phyloP scores from a whole-genome alignment of 2,888 invertebrate genomes.

The Helicoverpa assulta region DNA sequence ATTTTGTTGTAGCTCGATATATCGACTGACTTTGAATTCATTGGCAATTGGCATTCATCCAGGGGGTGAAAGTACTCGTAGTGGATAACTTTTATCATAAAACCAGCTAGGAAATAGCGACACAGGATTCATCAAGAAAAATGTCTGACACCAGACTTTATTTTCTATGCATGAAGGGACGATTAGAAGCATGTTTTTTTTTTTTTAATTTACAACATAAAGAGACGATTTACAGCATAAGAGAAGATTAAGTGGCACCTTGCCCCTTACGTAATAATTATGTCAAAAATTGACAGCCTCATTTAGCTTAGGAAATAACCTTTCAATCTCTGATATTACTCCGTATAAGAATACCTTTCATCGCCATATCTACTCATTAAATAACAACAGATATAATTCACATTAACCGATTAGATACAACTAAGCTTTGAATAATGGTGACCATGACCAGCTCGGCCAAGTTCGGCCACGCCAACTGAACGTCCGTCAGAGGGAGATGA shows the following conservation, averaged over 20 bases:
- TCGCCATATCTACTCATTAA: background rate
- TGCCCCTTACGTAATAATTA: too few relatives aligned
- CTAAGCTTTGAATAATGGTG: slow-evolving; percentile 33
- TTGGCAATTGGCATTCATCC: background rate
- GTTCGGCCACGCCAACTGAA: background rate
- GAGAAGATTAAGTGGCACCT: too few relatives aligned
- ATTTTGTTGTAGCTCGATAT: background rate
- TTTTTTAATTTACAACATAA: too few relatives aligned
- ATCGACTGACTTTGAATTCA: background rate
- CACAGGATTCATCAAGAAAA: background rate
- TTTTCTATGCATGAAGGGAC: too few relatives aligned
- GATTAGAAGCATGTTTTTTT: too few relatives aligned
- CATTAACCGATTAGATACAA: slow-evolving; percentile 1
- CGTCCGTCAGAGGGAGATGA: slow-evolving; percentile 26
- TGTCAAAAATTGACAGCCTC: too few relatives aligned
- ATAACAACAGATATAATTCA: background rate
- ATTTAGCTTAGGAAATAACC: too few relatives aligned
- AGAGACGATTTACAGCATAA: too few relatives aligned
- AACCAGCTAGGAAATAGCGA: background rate
- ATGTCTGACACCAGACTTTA: background rate
- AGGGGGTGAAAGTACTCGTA: slow-evolving; percentile 1
- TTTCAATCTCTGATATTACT: background rate
- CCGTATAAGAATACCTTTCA: too few relatives aligned
- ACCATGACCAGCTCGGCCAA: slow-evolving; percentile 27
- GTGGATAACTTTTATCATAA: background rate